Base-by-base conservation (phyloP, 53 echinoderm and acorn worm genomes). In the Glandiceps talaboti region DNA sequence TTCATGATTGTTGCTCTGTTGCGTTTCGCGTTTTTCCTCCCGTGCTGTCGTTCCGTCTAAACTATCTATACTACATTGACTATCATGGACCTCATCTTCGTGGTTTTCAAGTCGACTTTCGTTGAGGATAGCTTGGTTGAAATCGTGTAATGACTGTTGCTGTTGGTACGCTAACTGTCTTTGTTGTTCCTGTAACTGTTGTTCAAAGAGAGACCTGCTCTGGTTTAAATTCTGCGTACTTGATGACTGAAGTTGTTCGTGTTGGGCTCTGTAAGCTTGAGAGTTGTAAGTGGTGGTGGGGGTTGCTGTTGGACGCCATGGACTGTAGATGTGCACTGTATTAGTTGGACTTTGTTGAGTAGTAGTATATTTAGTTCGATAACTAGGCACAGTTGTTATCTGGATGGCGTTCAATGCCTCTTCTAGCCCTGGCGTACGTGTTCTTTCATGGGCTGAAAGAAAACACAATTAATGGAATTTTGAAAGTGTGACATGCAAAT, bases 51-150 rank as follows among this genome's bases (percentile, higher is more conserved):
- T 80, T 32, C 87, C 81, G 33, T 92, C 94, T 32, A 99, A 76
- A 72, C 99, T 99, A 83, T 94, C 94, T 74, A 99, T 73, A 79
- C 99, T 99, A 0, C 89, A 94, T 20, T 91, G 33, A 78, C 94
- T 94, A 31, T 84, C 85, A 29, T 88, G 75, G 25, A 89, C 82
- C 27, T 75, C 86, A 75, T 75, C 86, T 79, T 79, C 88, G 28
- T 79, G 79, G 30, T 32, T 26, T 31, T 74, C 73, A 12, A 45
- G 64, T 73, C 28, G 76, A 30, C 93, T 72, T 79, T 94, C 99
- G 74, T 86, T 82, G 77, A 89, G 77, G 27, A 94, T 79, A 0
- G 86, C 93, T 75, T 86, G 85, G 74, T 93, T 99, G 75, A 99
- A 99, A 28, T 99, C 94, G 14, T 85, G 91, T 78, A 99, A 80